phyloP scores from a whole-genome alignment of 2,113 vertebrate genomes.

The Lophotis ruficrista region DNA sequence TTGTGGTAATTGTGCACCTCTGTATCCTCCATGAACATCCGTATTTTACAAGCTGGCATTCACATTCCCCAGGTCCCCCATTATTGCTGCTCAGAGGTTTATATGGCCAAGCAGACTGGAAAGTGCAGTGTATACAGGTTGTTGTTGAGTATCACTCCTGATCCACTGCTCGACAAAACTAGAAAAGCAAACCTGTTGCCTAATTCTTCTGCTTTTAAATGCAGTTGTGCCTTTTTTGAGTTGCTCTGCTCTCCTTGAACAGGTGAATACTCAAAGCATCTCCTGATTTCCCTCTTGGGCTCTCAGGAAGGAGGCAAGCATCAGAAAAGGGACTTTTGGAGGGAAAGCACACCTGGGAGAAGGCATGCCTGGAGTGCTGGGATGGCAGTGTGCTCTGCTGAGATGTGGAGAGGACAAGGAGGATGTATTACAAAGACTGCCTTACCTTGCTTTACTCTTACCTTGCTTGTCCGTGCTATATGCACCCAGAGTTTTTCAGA shows the following conservation, averaged over 20 bases:
- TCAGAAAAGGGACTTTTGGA: neutral
- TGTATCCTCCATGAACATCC: neutral
- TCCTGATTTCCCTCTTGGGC: neutral
- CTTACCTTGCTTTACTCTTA: neutral
- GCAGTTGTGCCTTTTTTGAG: neutral
- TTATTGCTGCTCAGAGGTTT: neutral
- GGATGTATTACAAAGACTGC: neutral
- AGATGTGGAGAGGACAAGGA: neutral
- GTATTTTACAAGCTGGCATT: neutral
- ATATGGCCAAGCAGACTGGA: neutral
- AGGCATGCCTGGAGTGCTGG: neutral
- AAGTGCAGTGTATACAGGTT: neutral
- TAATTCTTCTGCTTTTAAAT: neutral
- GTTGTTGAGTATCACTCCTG: neutral
- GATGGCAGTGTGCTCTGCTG: neutral
- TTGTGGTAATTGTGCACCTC: neutral
- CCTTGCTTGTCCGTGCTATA: neutral
- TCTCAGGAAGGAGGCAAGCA: neutral
- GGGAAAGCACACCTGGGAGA: neutral
- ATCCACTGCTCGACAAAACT: neutral
- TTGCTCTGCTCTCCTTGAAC: neutral
- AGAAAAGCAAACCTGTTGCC: neutral
- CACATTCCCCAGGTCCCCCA: neutral
- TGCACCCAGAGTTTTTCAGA: constrained; percentile 4
- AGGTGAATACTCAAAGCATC: neutral